These are phyloP conservation scores for Endomychus coccineus DNA, from an alignment of 2,888 invertebrate genomes.

Conservation along the genomic window DNA sequence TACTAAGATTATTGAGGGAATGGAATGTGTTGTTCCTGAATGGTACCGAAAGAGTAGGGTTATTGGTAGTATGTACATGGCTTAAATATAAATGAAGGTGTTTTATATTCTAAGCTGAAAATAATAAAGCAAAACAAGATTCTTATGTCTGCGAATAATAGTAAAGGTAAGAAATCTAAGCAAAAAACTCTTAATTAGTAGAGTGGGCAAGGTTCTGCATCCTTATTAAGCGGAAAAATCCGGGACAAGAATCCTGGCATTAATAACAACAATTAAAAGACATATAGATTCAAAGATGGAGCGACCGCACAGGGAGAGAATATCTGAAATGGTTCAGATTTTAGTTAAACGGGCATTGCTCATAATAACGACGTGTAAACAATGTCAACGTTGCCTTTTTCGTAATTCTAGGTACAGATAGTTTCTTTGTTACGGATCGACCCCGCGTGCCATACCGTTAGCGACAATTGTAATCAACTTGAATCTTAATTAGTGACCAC, in stretches of 20 bases:
- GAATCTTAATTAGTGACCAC: constrained; percentile 49
- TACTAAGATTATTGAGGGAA: no score
- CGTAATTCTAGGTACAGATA: constrained; percentile 41
- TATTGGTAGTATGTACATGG: no score
- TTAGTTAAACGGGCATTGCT: constrained; percentile 38
- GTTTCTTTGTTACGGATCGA: constrained; percentile 39
- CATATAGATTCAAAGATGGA: constrained; percentile 35
- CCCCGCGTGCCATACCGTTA: constrained; percentile 44
- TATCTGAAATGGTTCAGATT: constrained; percentile 45
- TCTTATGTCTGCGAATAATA: no score
- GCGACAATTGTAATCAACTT: constrained; percentile 46
- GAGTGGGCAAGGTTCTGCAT: constrained; percentile 8
- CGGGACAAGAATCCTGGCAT: constrained; percentile 32
- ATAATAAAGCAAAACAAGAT: no score
- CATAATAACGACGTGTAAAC: constrained; percentile 42
- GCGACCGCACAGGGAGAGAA: constrained; percentile 41
- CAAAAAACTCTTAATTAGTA: constrained; percentile 16
- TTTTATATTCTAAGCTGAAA: no score
- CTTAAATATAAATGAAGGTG: no score
- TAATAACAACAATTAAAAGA: constrained; percentile 37
- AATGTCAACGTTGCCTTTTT: constrained; percentile 41
- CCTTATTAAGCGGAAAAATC: constrained; percentile 34
- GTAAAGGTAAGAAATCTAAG: constrained; percentile 7
- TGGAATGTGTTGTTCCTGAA: no score
- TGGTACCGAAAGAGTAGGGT: no score